phyloP scores from a whole-genome alignment of 2,888 invertebrate species.

The Fragum fragum region DNA sequence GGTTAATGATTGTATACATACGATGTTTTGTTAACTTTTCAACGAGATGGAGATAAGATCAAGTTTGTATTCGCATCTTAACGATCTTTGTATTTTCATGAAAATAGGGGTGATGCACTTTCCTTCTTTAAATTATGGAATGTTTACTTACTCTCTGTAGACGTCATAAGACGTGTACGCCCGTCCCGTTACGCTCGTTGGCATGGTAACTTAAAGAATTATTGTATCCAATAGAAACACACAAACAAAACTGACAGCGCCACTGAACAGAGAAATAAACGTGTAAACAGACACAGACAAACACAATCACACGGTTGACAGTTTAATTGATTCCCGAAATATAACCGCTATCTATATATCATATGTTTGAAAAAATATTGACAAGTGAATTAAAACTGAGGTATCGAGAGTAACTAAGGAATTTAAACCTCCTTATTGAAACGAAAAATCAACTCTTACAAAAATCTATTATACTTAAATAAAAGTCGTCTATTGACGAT shows the following conservation, averaged over 20 bases:
- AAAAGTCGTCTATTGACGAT: conserved; percentile 26
- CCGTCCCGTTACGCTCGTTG: conserved; percentile 43
- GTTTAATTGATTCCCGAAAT: background rate
- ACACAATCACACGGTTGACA: background rate
- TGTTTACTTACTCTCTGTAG: conserved; percentile 59
- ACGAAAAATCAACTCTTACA: conserved; percentile 40
- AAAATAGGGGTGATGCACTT: too few species aligned
- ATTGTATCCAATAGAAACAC: conserved; percentile 18
- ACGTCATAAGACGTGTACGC: conserved; percentile 64
- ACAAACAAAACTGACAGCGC: background rate
- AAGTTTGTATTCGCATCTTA: too few species aligned
- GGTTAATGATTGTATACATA: too few species aligned
- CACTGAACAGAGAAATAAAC: background rate
- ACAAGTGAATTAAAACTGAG: background rate
- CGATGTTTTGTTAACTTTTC: too few species aligned
- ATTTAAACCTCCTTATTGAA: conserved; percentile 24
- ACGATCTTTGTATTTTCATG: too few species aligned
- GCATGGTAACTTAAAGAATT: conserved; percentile 30
- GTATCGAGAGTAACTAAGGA: conserved; percentile 14
- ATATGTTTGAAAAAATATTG: conserved; percentile 19
- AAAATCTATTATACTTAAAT: conserved; percentile 54
- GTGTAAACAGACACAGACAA: background rate
- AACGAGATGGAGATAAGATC: too few species aligned
- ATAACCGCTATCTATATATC: conserved; percentile 9
- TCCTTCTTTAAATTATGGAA: too few species aligned